Evolutionary conservation across 2,113 vertebrate species (phyloP).

Genomic region (Hypanus sabinus): DNA sequence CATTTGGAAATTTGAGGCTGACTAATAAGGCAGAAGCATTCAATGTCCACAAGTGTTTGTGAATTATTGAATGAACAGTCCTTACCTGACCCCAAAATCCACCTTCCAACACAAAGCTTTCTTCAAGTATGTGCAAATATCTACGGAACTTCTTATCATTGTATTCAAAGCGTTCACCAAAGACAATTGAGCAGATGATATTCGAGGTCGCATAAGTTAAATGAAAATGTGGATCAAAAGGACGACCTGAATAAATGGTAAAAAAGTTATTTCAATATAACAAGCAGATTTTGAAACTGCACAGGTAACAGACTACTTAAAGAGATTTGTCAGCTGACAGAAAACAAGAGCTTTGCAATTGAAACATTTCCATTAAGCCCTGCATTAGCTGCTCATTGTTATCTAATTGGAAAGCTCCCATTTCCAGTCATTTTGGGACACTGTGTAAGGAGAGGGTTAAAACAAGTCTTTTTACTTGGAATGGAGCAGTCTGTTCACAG

Average conservation of each 20-base stretch:
- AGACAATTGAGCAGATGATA: slow-evolving; percentile 47
- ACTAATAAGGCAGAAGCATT: background rate
- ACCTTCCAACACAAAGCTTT: background rate
- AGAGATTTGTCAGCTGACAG: background rate
- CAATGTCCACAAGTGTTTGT: background rate
- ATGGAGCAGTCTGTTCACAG: no score
- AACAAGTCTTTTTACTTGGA: no score
- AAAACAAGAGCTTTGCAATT: background rate
- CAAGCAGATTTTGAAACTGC: background rate
- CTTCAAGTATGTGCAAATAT: slow-evolving; percentile 37
- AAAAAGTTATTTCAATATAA: background rate
- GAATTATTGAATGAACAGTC: background rate
- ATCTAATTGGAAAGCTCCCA: background rate
- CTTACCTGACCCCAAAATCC: slow-evolving; percentile 17
- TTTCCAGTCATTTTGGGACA: background rate
- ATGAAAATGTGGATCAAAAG: slow-evolving; percentile 42
- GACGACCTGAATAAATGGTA: slow-evolving; percentile 42
- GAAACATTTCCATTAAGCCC: background rate
- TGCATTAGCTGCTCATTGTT: background rate
- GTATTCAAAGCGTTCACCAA: slow-evolving; percentile 50
- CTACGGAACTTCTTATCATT: slow-evolving; percentile 46
- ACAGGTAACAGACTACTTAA: no score
- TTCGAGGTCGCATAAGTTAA: slow-evolving; percentile 51
- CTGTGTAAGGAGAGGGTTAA: no score
- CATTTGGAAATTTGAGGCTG: background rate